These are phyloP conservation scores for Pandion haliaetus DNA, from an alignment of 2,113 vertebrate genomes.

Conservation along the genomic window DNA sequence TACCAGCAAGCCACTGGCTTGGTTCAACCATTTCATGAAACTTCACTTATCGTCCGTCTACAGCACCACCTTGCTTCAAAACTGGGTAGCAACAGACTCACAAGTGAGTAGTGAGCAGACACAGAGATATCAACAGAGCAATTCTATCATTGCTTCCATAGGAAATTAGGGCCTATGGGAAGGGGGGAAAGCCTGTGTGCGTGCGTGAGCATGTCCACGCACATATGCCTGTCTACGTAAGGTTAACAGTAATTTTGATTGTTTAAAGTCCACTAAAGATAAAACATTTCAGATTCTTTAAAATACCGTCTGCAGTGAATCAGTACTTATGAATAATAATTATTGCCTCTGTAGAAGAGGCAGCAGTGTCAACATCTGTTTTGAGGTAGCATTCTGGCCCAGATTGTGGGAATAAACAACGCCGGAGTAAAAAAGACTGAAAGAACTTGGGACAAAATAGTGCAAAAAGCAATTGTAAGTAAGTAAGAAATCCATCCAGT, in stretches of 20 bases:
- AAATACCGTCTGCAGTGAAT: background rate
- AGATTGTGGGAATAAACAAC: background rate
- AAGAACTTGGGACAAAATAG: background rate
- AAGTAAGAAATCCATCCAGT: background rate
- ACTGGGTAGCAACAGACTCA: background rate
- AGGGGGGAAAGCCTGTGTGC: background rate
- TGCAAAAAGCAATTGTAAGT: background rate
- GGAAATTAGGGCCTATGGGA: background rate
- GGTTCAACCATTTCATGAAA: background rate
- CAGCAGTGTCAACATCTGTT: background rate
- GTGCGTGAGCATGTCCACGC: background rate
- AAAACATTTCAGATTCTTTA: background rate
- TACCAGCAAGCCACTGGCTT: background rate
- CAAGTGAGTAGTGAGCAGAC: background rate
- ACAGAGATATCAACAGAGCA: background rate
- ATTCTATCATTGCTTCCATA: rapidly evolving
- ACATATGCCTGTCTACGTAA: background rate
- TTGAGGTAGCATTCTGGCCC: background rate
- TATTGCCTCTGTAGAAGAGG: background rate
- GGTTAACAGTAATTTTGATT: background rate
- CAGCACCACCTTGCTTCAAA: background rate
- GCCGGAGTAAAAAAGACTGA: background rate
- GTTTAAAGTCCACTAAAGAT: background rate
- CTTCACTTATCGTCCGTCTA: background rate
- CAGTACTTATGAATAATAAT: background rate